Evolutionary conservation across 1,140 invertebrate species (phyloP).

Genomic region (Drosophila littoralis): DNA sequence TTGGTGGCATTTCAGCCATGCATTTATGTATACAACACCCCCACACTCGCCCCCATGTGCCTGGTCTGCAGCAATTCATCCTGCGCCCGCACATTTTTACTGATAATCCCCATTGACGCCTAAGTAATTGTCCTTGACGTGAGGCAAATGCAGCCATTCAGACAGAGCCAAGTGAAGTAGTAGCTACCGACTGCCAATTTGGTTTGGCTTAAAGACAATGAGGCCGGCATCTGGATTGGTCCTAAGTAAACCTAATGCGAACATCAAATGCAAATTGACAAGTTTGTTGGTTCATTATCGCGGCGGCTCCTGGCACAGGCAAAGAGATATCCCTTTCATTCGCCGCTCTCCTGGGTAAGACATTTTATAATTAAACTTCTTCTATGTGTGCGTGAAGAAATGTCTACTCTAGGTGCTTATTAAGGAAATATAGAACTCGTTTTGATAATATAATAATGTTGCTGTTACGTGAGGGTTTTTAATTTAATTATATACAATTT

Average conservation of each 20-base stretch:
- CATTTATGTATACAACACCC: conserved; percentile 32
- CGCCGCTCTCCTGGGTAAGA: not conserved
- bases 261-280: conserved; percentile 34
- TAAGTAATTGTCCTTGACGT: conserved; percentile 50
- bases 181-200: conserved; percentile 25
- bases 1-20: conserved; percentile 55
- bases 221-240: not conserved
- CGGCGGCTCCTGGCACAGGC: too few relatives aligned
- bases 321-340: not conserved
- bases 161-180: conserved; percentile 1
- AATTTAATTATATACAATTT: too few relatives aligned
- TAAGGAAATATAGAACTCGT: too few relatives aligned
- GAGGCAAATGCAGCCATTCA: conserved; percentile 27
- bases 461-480: too few relatives aligned
- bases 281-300: conserved; percentile 11
- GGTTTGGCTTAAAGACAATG: conserved; percentile 14
- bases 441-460: too few relatives aligned
- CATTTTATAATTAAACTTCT: too few relatives aligned
- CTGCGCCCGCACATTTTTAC: conserved; percentile 15
- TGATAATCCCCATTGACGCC: conserved; percentile 48
- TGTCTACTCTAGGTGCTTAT: too few relatives aligned
- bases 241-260: conserved; percentile 18
- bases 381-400: too few relatives aligned
- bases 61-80: conserved; percentile 29
- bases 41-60: too few relatives aligned